phyloP scores from a whole-genome alignment of 2,888 invertebrate genomes.

The Hyalella azteca region DNA sequence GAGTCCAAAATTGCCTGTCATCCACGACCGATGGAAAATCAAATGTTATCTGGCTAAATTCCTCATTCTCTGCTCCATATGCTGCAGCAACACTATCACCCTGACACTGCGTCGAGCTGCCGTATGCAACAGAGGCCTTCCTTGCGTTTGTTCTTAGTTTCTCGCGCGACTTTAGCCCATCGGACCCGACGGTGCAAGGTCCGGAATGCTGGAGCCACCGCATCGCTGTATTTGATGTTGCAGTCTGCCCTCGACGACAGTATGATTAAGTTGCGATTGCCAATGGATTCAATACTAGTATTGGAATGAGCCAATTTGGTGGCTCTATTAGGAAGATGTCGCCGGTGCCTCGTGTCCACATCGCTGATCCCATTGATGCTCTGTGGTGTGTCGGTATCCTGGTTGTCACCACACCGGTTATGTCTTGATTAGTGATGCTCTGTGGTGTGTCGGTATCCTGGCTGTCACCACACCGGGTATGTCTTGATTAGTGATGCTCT shows the following conservation, averaged over 20 bases:
- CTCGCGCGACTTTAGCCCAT: slow-evolving; percentile 27
- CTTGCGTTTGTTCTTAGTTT: neutral
- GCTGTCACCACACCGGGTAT: too few species aligned
- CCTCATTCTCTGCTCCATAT: slow-evolving; percentile 56
- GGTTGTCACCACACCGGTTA: too few species aligned
- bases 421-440: too few species aligned
- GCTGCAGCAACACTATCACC: slow-evolving; percentile 50
- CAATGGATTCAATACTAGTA: slow-evolving; percentile 51
- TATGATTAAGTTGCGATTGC: slow-evolving; percentile 52
- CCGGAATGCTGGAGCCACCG: neutral
- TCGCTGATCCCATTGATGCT: slow-evolving; percentile 19
- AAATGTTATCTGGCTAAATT: slow-evolving; percentile 56
- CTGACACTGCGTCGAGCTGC: slow-evolving; percentile 49
- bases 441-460: neutral
- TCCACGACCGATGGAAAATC: slow-evolving; percentile 47
- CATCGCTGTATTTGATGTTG: slow-evolving; percentile 29
- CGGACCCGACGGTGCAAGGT: neutral
- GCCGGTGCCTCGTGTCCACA: slow-evolving; percentile 9
- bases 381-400: neutral
- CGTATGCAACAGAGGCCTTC: neutral
- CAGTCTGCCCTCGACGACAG: slow-evolving; percentile 42
- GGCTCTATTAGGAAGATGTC: slow-evolving; percentile 45
- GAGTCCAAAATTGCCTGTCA: slow-evolving; percentile 38
- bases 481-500: too few species aligned
- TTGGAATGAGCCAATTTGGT: slow-evolving; percentile 50